phyloP scores from a whole-genome alignment of 2,113 vertebrate genomes.

The Myiagra hebetior region DNA sequence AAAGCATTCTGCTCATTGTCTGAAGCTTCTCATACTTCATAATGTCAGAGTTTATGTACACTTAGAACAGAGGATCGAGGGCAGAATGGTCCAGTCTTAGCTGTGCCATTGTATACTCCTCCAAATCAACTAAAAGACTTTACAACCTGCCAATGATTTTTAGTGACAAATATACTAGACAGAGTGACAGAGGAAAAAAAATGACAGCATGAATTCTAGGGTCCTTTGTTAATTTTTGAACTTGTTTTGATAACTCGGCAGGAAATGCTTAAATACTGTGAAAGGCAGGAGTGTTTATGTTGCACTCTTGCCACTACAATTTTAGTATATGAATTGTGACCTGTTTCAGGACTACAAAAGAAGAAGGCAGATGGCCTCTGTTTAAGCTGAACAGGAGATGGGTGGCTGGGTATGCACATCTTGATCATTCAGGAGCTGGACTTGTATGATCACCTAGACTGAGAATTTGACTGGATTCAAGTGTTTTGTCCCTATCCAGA shows the following conservation, averaged over 20 bases:
- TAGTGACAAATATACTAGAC: background rate
- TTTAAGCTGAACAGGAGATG: background rate
- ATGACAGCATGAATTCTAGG: background rate
- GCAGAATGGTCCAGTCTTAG: background rate
- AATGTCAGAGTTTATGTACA: background rate
- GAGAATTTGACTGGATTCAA: background rate
- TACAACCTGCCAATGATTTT: background rate
- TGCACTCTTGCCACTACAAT: background rate
- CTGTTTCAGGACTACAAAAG: background rate
- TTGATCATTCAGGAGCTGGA: background rate
- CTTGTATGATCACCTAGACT: background rate
- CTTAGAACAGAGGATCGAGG: background rate
- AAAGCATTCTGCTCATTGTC: background rate
- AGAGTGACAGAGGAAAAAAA: background rate
- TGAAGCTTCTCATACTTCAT: background rate
- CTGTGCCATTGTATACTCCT: background rate
- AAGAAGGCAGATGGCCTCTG: background rate
- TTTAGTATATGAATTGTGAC: background rate
- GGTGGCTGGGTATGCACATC: background rate
- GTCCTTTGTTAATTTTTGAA: background rate
- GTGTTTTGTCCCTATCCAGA: background rate
- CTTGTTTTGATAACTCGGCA: background rate
- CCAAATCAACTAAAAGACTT: background rate
- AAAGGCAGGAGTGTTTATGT: background rate
- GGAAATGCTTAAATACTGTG: background rate